Evolutionary conservation across 2,113 vertebrate genomes (phyloP).

Genomic region (Speoplatyrhinus poulsoni): DNA sequence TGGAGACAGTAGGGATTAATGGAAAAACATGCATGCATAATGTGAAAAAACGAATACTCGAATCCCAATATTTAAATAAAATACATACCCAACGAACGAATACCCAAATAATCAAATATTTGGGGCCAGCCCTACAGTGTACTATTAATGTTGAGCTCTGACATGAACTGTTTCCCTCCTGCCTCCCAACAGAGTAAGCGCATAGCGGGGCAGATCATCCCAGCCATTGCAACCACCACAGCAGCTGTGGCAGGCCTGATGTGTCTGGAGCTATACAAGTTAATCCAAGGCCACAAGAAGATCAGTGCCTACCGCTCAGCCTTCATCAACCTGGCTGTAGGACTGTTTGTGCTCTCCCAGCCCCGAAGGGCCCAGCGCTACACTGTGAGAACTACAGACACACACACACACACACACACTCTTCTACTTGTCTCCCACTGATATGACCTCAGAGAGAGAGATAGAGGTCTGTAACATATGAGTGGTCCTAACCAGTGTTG

Average conservation of each 20-base stretch:
- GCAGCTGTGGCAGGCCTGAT: conserved; percentile 83
- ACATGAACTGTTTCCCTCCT: background rate
- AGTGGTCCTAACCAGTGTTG: too few species aligned
- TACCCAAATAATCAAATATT: too few species aligned
- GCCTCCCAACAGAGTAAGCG: conserved; percentile 80
- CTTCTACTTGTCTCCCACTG: background rate
- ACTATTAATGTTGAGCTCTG: background rate
- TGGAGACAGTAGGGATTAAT: too few species aligned
- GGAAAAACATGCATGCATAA: too few species aligned
- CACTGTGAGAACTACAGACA: conserved; percentile 56
- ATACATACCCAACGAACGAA: too few species aligned
- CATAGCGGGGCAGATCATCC: conserved; percentile 83
- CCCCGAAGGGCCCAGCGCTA: conserved; percentile 55
- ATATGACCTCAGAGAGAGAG: conserved; percentile 9
- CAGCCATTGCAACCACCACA: conserved; percentile 87
- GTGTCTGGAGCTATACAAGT: conserved; percentile 87
- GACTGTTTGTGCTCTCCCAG: conserved; percentile 53
- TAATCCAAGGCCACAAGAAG: conserved; percentile 72
- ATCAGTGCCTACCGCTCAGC: conserved; percentile 73
- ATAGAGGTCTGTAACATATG: conserved; percentile 9
- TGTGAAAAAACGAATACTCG: too few species aligned
- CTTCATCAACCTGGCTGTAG: conserved; percentile 71
- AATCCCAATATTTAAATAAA: too few species aligned
- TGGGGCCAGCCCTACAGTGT: too few species aligned
- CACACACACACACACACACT: background rate